Conservation (phyloP, 2,888 invertebrate genomes). For the Ochropacha duplaris region DNA sequence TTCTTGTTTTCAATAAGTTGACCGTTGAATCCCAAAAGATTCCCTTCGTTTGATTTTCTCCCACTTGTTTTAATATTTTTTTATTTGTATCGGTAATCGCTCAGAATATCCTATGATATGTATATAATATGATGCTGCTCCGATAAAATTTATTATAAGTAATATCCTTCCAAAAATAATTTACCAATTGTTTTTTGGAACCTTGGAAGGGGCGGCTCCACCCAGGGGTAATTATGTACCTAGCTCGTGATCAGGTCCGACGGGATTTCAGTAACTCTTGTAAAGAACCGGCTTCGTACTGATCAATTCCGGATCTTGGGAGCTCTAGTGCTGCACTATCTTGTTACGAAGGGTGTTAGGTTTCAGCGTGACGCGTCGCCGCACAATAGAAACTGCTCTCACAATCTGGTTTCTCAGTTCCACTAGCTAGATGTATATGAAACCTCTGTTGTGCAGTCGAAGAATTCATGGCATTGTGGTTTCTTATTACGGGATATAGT, state of each 20-base stretch:
- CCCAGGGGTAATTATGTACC: slow-evolving; percentile 37
- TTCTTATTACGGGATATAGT: slow-evolving; percentile 23
- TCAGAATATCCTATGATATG: too few relatives aligned
- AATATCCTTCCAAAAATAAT: too few relatives aligned
- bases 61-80: background rate
- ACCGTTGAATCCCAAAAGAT: background rate
- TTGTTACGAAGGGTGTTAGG: slow-evolving; percentile 62
- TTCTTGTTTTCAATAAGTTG: too few relatives aligned
- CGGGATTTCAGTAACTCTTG: slow-evolving; percentile 29
- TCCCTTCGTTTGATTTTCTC: background rate
- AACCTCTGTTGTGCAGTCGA: slow-evolving; percentile 29
- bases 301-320: slow-evolving; percentile 54
- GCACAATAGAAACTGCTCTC: slow-evolving; percentile 52
- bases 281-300: slow-evolving; percentile 41
- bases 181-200: slow-evolving; percentile 54
- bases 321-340: slow-evolving; percentile 35
- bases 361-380: slow-evolving; percentile 54
- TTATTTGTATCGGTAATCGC: background rate
- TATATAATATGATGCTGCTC: too few relatives aligned
- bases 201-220: slow-evolving; percentile 21
- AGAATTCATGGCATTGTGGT: slow-evolving; percentile 14
- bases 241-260: slow-evolving; percentile 35
- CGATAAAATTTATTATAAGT: too few relatives aligned
- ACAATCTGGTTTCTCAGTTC: slow-evolving; percentile 45
- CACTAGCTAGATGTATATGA: slow-evolving; percentile 47